Conservation (phyloP, 64 coral and sea anemone species). For the Stylophora pistillata region DNA sequence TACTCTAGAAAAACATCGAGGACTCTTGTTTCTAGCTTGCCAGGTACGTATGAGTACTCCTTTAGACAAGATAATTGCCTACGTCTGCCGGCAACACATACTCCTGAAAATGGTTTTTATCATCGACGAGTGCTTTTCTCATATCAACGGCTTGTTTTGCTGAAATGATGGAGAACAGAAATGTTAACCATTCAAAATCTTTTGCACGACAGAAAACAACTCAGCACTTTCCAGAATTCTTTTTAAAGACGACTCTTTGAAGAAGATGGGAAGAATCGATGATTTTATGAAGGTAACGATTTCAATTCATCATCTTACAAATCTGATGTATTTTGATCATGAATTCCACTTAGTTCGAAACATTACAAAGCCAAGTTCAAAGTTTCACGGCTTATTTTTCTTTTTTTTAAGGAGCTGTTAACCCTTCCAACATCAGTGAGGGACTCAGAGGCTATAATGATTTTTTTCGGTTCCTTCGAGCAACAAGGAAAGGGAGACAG, state of each 20-base stretch:
- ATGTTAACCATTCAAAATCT: not conserved
- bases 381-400: not conserved
- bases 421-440: not conserved
- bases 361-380: not conserved
- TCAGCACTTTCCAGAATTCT: slow-evolving; percentile 21
- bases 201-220: slow-evolving; percentile 18
- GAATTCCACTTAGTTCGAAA: not conserved
- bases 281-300: slow-evolving; percentile 29
- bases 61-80: not conserved
- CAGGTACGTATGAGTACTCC: slow-evolving; percentile 1
- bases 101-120: too few relatives aligned
- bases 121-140: too few relatives aligned
- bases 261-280: slow-evolving; percentile 36
- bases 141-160: too few relatives aligned
- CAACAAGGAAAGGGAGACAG: not conserved
- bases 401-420: not conserved
- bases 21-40: slow-evolving; percentile 20
- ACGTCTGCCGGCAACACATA: not conserved
- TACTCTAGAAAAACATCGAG: slow-evolving; percentile 25
- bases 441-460: not conserved
- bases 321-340: not conserved
- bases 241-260: slow-evolving; percentile 16
- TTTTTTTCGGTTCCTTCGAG: slow-evolving; percentile 3
- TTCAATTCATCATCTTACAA: not conserved
- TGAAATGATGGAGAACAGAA: not conserved